These are phyloP conservation scores for Sebastes steindachneri DNA, from an alignment of 2,797 vertebrate species.

Conservation along the genomic window DNA sequence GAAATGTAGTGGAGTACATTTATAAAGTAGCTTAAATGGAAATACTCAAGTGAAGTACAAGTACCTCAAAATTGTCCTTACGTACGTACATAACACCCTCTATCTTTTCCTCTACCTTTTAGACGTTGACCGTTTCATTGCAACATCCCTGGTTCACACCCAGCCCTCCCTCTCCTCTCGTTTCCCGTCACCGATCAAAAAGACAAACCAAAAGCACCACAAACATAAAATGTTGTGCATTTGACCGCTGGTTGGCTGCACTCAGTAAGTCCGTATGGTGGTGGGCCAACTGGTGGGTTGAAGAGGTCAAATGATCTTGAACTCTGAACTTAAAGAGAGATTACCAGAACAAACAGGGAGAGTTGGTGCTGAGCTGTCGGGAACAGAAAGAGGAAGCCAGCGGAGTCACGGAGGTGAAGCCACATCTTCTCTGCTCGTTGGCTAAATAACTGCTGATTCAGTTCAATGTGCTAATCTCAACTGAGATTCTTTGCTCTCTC, in stretches of 20 bases:
- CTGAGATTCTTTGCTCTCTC: no score
- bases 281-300: background rate
- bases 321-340: background rate
- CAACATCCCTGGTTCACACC: background rate
- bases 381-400: conserved; percentile 4
- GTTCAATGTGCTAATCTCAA: conserved; percentile 9
- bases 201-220: background rate
- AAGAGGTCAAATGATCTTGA: background rate
- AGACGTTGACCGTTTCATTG: background rate
- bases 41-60: background rate
- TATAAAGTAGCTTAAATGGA: background rate
- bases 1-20: background rate
- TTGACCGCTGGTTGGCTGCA: background rate
- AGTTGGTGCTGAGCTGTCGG: background rate
- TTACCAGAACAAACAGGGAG: conserved; percentile 22
- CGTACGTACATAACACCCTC: no score
- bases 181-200: background rate
- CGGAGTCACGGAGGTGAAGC: conserved; percentile 21
- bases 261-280: no score
- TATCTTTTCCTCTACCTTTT: no score
- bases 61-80: background rate
- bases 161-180: background rate
- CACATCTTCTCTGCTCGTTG: conserved; percentile 7
- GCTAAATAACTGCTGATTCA: conserved; percentile 28
- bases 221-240: background rate